A percentile compares a stretch with the other conserved stretches of the same genome.
These are phyloP conservation scores for Burhinus oedicnemus DNA, from an alignment of 2,113 vertebrate genomes.

Conservation along the genomic window DNA sequence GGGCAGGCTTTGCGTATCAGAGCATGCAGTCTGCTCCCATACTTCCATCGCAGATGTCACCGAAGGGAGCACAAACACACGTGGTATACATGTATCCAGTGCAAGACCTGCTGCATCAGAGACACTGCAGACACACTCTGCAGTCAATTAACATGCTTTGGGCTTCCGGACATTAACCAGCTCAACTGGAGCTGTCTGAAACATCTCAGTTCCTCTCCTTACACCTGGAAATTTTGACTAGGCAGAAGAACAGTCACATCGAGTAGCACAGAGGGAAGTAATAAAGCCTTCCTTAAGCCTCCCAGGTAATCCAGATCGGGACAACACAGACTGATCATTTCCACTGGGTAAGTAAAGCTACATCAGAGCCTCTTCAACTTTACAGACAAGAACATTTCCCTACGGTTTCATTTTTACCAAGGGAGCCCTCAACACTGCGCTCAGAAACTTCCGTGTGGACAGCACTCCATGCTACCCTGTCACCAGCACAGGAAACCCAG, in stretches of 20 bases:
- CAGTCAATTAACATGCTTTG: rapidly evolving
- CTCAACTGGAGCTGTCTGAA: not conserved
- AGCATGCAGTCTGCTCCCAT: not conserved
- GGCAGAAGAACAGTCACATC: not conserved
- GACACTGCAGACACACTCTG: not conserved
- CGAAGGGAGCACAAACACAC: not conserved
- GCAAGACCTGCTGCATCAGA: no score
- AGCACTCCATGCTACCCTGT: no score
- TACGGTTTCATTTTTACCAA: rapidly evolving
- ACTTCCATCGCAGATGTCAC: rapidly evolving
- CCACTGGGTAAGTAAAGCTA: not conserved
- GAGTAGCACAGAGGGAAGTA: not conserved
- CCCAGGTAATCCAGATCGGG: not conserved
- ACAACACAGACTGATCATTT: not conserved
- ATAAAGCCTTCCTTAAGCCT: not conserved
- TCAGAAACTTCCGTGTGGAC: no score
- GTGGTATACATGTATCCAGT: rapidly evolving
- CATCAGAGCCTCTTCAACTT: no score
- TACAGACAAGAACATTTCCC: not conserved
- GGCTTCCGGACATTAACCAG: not conserved
- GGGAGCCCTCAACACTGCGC: not conserved
- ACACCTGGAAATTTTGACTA: rapidly evolving
- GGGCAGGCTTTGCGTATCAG: not conserved
- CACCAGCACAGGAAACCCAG: not conserved
- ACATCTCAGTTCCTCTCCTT: not conserved